Base-by-base conservation (phyloP, 1,140 invertebrate species). In the Ceratina calcarata region DNA sequence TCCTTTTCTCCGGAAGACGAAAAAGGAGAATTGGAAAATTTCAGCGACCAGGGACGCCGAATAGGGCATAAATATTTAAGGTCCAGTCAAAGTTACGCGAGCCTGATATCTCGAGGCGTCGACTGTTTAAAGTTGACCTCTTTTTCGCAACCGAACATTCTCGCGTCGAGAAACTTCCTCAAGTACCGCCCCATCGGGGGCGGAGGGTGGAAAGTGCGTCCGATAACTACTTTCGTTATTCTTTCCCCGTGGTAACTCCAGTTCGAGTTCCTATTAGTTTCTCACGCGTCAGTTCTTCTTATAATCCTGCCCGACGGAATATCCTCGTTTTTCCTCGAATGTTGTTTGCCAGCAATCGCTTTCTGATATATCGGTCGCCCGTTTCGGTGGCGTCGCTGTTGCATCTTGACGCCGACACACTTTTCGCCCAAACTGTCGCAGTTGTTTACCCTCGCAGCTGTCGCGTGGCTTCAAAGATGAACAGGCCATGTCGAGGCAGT, bases 121-220 rank as follows among this genome's bases (percentile, higher is more conserved):
- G 57, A 79, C 64, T 73, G 70, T 86, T 81, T 77, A 79, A 78
- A n/a, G 71, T 20, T 82, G 82, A 81, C 84, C 84, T 74, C 61
- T 66, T 74, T 79, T 8, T 53, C 32, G 3, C 37, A 18, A 15
- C 16, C 49, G 27, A 27, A 32, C 60, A 15, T 27, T 61, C 8
- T 55, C 53, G 27, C 27, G 27, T 32, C 53, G 18, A 32, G 61
- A 64, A 32, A 64, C 22, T 60, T 60, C 68, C 45, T 12, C 55
- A 3, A 49, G 13, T 20, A 22, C 20, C 27, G 3, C 7, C 24
- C 55, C 32, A 22, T 20, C 27, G 6, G 32, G 3, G 6, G 27
- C 53, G 20, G 20, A n/a, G 4, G 51, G 13, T 16, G 10, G 13
- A 18, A 22, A 18, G n/a, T 16, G 4, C 16, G 22, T n/a, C 27